Evolutionary conservation across 2,797 vertebrate species (phyloP).

Genomic region (Cirrhinus molitorella): DNA sequence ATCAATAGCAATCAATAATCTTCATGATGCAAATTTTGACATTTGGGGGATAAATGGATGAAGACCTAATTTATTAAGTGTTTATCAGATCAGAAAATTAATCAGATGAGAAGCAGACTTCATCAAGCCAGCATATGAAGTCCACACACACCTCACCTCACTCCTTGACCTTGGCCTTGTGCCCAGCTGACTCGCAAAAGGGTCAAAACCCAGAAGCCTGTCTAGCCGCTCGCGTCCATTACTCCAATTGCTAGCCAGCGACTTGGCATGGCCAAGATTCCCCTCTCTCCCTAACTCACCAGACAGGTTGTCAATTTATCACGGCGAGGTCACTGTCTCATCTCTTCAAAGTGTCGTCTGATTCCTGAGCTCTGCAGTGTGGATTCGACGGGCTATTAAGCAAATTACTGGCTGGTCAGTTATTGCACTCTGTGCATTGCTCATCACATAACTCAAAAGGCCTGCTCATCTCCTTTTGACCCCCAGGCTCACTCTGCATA

Average conservation of each 20-base stretch:
- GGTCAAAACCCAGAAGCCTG: slow-evolving; percentile 33
- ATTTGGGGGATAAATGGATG: neutral
- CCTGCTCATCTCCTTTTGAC: slow-evolving; percentile 51
- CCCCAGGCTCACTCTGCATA: slow-evolving; percentile 48
- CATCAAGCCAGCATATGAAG: slow-evolving; percentile 4
- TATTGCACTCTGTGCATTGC: slow-evolving; percentile 43
- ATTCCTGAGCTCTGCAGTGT: slow-evolving; percentile 39
- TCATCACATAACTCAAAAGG: slow-evolving; percentile 58
- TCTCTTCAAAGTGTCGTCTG: slow-evolving; percentile 57
- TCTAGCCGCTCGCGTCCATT: slow-evolving; percentile 39
- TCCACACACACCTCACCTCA: slow-evolving; percentile 6
- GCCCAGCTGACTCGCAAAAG: neutral
- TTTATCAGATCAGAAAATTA: neutral
- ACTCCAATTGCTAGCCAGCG: slow-evolving; percentile 54
- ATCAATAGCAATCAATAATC: neutral
- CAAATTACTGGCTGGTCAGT: slow-evolving; percentile 60
- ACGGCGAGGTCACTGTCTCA: slow-evolving; percentile 58
- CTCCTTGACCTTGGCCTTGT: slow-evolving; percentile 34
- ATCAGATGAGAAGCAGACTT: slow-evolving; percentile 27
- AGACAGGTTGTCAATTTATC: slow-evolving; percentile 61
- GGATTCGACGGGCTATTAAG: slow-evolving; percentile 59
- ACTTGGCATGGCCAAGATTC: slow-evolving; percentile 38
- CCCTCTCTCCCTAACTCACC: slow-evolving; percentile 19
- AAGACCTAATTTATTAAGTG: neutral
- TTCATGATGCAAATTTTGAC: neutral